These are phyloP conservation scores for Crotalus viridis DNA, from an alignment of 2,113 vertebrate species.

Conservation along the genomic window DNA sequence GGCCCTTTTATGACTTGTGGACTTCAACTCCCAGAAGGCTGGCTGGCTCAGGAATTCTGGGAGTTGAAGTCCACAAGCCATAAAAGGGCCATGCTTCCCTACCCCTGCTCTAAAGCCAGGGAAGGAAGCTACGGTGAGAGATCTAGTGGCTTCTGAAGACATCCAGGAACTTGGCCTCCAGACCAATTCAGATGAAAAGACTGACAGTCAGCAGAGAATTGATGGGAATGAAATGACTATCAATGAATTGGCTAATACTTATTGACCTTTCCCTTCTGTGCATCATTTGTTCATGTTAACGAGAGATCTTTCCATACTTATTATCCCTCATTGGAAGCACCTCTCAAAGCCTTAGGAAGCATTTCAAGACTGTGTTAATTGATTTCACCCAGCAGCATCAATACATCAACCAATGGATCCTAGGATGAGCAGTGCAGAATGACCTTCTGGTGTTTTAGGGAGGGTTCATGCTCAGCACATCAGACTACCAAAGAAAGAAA, in stretches of 20 bases:
- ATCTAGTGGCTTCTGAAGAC: conserved; percentile 26
- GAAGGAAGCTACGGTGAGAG: conserved; percentile 18
- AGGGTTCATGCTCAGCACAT: conserved; percentile 25
- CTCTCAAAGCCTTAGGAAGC: conserved; percentile 66
- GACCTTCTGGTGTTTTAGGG: conserved; percentile 44
- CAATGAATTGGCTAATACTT: conserved; percentile 52
- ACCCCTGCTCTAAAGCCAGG: conserved; percentile 7
- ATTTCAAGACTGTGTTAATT: conserved; percentile 66
- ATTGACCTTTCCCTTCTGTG: conserved; percentile 67
- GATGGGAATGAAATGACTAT: conserved; percentile 57
- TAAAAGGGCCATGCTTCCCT: neutral
- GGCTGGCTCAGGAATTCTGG: neutral
- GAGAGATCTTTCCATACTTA: conserved; percentile 65
- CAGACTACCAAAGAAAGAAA: conserved; percentile 19
- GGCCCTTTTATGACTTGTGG: neutral
- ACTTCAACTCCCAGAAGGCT: neutral
- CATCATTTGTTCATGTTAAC: conserved; percentile 69
- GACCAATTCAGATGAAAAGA: conserved; percentile 35
- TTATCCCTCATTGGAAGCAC: conserved; percentile 70
- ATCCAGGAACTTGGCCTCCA: conserved; percentile 34
- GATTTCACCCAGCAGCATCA: conserved; percentile 66
- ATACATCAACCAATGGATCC: conserved; percentile 57
- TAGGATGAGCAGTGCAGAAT: conserved; percentile 42
- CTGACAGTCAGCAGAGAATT: conserved; percentile 41
- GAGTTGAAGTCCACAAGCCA: neutral